phyloP scores from a whole-genome alignment of 2,797 vertebrate species.

The Myioborus miniatus region DNA sequence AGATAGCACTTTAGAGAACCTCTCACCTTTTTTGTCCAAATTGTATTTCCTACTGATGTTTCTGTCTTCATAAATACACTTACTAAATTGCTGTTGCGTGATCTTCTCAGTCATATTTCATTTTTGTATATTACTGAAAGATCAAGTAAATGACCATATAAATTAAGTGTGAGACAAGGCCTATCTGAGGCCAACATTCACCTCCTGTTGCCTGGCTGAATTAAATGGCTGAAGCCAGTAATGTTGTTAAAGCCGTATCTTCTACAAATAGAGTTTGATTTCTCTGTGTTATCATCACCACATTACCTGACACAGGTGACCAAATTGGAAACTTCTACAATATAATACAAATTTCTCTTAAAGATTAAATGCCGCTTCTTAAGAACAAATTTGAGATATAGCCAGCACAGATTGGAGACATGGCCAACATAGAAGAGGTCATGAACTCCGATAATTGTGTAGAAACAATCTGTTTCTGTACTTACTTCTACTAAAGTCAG shows the following conservation, averaged over 20 bases:
- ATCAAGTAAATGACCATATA: neutral
- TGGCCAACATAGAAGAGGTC: neutral
- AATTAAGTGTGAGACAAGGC: neutral
- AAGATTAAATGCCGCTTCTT: neutral
- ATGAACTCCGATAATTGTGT: fast-evolving
- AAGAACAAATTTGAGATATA: neutral
- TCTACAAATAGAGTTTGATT: neutral
- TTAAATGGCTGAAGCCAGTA: neutral
- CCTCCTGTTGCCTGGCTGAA: neutral
- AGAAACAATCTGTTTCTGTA: neutral
- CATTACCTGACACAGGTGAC: neutral
- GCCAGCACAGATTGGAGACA: neutral
- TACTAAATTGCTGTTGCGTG: neutral
- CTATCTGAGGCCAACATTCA: neutral
- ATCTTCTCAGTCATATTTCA: neutral
- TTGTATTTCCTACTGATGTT: neutral
- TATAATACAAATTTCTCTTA: neutral
- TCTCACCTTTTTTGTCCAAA: neutral
- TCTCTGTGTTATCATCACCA: neutral
- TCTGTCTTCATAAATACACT: neutral
- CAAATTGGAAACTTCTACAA: neutral
- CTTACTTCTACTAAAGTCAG: neutral
- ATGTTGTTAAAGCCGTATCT: neutral
- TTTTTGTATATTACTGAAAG: neutral
- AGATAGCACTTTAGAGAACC: neutral